Percentiles rank a stretch among this genome's conserved stretches.
Evolutionary conservation across 1,140 invertebrate species (phyloP).

Genomic region (Drosophila mojavensis): DNA sequence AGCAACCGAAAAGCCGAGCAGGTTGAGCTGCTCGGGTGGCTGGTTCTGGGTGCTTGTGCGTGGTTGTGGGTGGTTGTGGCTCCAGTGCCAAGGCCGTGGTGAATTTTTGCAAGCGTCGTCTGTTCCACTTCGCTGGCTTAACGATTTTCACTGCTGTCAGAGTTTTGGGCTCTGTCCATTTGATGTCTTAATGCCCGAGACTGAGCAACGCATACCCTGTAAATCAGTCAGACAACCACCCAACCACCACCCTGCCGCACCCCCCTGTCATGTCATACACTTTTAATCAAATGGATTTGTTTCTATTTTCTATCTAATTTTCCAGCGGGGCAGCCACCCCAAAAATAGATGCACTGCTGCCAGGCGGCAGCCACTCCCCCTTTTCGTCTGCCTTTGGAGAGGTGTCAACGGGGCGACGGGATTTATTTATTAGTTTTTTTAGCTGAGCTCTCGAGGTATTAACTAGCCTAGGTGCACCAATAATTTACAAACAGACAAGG

Average conservation of each 20-base stretch:
- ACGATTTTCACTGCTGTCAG: slow-evolving; percentile 54
- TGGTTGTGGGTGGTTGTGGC: background rate
- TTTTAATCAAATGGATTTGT: slow-evolving; percentile 59
- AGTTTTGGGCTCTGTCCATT: slow-evolving; percentile 12
- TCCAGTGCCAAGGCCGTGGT: slow-evolving; percentile 26
- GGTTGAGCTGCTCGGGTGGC: background rate
- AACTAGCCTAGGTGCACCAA: slow-evolving; percentile 33
- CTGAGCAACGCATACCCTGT: background rate
- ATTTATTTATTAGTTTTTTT: slow-evolving; percentile 52
- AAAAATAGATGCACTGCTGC: slow-evolving; percentile 27
- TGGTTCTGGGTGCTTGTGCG: background rate
- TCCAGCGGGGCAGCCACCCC: slow-evolving; percentile 1
- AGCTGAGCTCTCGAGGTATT: slow-evolving; percentile 35
- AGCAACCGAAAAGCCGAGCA: slow-evolving; percentile 24
- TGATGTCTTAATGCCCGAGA: slow-evolving; percentile 55
- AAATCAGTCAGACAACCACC: background rate
- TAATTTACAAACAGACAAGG: slow-evolving; percentile 19
- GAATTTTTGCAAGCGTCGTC: background rate
- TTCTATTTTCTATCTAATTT: slow-evolving; percentile 50
- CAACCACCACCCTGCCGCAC: background rate
- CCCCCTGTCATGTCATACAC: background rate
- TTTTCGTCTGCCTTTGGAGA: background rate
- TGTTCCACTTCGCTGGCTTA: slow-evolving; percentile 56
- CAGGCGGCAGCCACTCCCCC: background rate
- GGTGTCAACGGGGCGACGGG: slow-evolving; percentile 13